Base-by-base conservation (phyloP, 2,113 vertebrate genomes). In the Chauna torquata region DNA sequence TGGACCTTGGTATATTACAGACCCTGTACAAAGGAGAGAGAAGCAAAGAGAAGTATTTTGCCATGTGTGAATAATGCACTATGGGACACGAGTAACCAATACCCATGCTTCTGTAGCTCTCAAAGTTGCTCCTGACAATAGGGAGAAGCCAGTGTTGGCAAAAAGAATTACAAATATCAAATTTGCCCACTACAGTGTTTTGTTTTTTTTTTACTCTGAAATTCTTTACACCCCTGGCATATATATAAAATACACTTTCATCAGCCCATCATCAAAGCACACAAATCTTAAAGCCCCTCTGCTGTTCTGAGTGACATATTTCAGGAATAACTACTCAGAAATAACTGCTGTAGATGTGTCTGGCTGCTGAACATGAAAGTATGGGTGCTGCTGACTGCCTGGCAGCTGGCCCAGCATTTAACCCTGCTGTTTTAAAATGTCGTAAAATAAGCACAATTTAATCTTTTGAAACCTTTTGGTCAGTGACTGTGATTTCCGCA, bases 371-470 rank as follows among this genome's bases (percentile, higher is more conserved):
- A 97, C 95, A 97, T 98, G 97, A 98, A 98, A 98, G 98, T 97
- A 92, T 97, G 95, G 97, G 97, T 97, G 94, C 96, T 75, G 95
- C 94, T 95, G 95, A 96, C 94, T 82, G 90, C 88, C 95, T 98
- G 97, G 97, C 98, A 98, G 96, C 97, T 97, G 97, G 97, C 96
- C 97, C 96, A 97, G 96, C 88, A 93, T 97, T 97, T 98, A 98
- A 98, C 97, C 97, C 97, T 96, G 98, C 97, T 98, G 97, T 95
- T 97, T 98, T 96, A 97, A 97, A 98, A 96, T 97, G 95, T 95
- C 97, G 94, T 98, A 98, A 98, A 98, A 97, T 97, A 98, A 97
- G 97, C 96, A 97, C 94, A 97, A 97, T 97, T 98, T 98, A 98
- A 98, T 98, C 97, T 98, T 97, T 96, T 95, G 92, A 98, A 98